Conservation (phyloP, 2,888 invertebrate genomes). For the Liopterus haemorrhoidalis region DNA sequence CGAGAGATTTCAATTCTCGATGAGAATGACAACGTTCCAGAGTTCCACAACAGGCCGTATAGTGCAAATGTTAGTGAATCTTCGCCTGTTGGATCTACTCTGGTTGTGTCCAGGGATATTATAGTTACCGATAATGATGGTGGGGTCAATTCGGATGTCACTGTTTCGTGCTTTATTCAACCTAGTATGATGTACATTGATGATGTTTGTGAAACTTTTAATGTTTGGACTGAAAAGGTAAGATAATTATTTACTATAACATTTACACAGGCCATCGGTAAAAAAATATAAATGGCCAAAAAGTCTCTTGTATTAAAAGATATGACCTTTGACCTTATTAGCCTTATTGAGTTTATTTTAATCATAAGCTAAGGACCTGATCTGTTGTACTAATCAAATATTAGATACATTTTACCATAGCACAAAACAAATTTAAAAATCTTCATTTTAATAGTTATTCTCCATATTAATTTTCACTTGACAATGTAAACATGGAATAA, state of each 20-base stretch:
- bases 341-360: too few relatives aligned
- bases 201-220: slow-evolving; percentile 66
- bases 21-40: slow-evolving; percentile 74
- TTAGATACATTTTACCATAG: too few relatives aligned
- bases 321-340: too few relatives aligned
- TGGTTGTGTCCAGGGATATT: slow-evolving; percentile 54
- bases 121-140: slow-evolving; percentile 67
- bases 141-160: slow-evolving; percentile 65
- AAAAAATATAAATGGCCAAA: not conserved
- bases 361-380: too few relatives aligned
- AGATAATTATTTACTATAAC: not conserved
- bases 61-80: slow-evolving; percentile 66
- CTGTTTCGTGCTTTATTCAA: slow-evolving; percentile 57
- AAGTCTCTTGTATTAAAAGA: too few relatives aligned
- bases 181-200: slow-evolving; percentile 52
- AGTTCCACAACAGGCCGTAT: slow-evolving; percentile 68
- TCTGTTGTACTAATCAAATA: too few relatives aligned
- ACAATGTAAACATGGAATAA: too few relatives aligned
- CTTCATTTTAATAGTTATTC: too few relatives aligned
- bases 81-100: slow-evolving; percentile 55
- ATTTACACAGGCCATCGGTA: slow-evolving; percentile 2
- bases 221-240: slow-evolving; percentile 59
- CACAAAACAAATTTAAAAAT: too few relatives aligned
- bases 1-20: slow-evolving; percentile 72
- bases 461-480: too few relatives aligned